Conservation (phyloP, 2,797 vertebrate species). For the Myotis pilosus region DNA sequence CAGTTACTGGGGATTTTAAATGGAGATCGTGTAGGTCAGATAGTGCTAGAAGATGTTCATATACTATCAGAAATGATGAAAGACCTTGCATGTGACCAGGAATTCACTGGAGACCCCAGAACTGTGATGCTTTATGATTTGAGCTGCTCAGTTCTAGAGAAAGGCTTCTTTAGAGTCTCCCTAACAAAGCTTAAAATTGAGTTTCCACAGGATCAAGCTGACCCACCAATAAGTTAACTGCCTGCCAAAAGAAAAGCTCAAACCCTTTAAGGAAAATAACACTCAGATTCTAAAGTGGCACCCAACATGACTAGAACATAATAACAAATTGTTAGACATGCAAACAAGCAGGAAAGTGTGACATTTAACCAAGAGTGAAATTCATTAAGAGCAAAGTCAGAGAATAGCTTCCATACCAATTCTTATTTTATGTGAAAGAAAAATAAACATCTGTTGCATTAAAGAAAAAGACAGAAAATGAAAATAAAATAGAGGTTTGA, state of each 20-base stretch:
- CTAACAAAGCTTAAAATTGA: background rate
- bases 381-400: background rate
- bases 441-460: slow-evolving; percentile 4
- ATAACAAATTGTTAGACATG: background rate
- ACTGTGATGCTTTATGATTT: background rate
- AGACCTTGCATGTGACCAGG: background rate
- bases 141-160: background rate
- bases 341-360: background rate
- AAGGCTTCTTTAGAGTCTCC: background rate
- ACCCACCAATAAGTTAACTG: background rate
- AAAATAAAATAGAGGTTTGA: background rate
- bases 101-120: background rate
- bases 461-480: background rate
- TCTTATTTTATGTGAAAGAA: slow-evolving; percentile 12
- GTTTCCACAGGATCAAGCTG: background rate
- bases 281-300: background rate
- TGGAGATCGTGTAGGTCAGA: background rate
- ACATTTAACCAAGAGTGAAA: background rate
- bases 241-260: background rate
- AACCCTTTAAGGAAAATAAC: background rate
- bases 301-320: background rate
- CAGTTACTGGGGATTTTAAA: background rate
- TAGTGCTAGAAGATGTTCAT: background rate
- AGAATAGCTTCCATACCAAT: background rate
- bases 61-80: background rate